Conservation (phyloP, 2,113 vertebrate genomes). For the Sialia sialis region DNA sequence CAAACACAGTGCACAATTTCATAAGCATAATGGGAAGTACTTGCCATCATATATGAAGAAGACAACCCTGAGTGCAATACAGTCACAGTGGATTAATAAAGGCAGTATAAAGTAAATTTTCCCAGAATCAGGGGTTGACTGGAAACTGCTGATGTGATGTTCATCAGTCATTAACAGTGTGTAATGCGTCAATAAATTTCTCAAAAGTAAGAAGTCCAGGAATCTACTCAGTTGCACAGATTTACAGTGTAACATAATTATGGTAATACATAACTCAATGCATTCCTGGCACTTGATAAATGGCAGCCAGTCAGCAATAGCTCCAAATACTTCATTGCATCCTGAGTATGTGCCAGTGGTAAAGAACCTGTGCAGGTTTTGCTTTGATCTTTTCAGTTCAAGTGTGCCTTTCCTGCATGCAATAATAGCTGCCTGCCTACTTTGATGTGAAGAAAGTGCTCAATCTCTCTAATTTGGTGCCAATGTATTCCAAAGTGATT, state of each 20-base stretch:
- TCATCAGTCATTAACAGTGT: background rate
- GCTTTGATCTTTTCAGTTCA: background rate
- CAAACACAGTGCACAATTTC: background rate
- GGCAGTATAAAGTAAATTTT: background rate
- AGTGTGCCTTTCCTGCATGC: background rate
- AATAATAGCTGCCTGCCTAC: background rate
- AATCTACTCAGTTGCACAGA: background rate
- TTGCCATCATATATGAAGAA: background rate
- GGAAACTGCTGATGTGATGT: background rate
- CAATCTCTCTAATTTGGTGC: background rate
- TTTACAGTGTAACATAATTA: background rate
- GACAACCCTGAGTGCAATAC: background rate
- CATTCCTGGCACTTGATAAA: background rate
- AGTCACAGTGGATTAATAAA: background rate
- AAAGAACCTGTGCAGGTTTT: background rate
- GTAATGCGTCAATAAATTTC: background rate
- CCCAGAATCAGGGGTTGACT: fast-evolving
- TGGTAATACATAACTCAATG: background rate
- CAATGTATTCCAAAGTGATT: background rate
- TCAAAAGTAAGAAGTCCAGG: background rate
- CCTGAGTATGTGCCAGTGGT: background rate
- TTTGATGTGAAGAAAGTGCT: background rate
- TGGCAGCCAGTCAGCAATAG: background rate
- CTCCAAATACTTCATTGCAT: background rate
- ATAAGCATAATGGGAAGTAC: background rate